Evolutionary conservation across 2,888 invertebrate genomes (phyloP), one percentile per base, ranked within the genome.

Genomic region (Pyrocoelia pectoralis): DNA sequence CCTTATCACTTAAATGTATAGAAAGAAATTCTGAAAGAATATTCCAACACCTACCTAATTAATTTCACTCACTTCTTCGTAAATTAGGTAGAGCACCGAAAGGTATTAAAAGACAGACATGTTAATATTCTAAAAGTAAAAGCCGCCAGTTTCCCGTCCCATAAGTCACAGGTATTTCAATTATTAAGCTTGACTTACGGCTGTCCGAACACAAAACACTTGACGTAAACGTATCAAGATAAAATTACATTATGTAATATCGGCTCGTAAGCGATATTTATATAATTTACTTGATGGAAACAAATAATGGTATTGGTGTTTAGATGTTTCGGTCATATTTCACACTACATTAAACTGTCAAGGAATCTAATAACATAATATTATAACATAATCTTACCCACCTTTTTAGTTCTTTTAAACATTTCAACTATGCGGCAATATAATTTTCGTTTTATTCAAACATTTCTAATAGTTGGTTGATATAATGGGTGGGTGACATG

Each of bases 331-430:
- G 72, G 73, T 74, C 77, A 78, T 79, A 79, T 79, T 79, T 79
- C 77, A 79, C 78, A 79, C 77, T 74, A 78, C 77, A 78, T 79
- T 79, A 79, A 79, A 77, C 78, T 79, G 79, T 79, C 78, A 78
- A 73, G 75, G 73, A 72, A 69, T 73, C 78, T 79, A 79, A 79
- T 79, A 79, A 78, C 75, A 74, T 79, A 78, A 79, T 78, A 79
- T 79, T 79, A 79, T 79, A 79, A 78, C 78, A 77, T 79, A 79
- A 79, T 79, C 78, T 77, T 73, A 67, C 66, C 55, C 61, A 58
- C 62, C 68, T 57, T 40, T 61, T 33, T 61, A 57, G 57, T 56
- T 54, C 33, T 29, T 24, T 51, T 15, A 29, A 40, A 19, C 19
- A 63, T 63, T 41, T 60, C 29, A 41, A 66, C 29, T 46, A 17